Evolutionary conservation across 1,140 invertebrate genomes (phyloP).

Genomic region (Panagrolaimus sp.): DNA sequence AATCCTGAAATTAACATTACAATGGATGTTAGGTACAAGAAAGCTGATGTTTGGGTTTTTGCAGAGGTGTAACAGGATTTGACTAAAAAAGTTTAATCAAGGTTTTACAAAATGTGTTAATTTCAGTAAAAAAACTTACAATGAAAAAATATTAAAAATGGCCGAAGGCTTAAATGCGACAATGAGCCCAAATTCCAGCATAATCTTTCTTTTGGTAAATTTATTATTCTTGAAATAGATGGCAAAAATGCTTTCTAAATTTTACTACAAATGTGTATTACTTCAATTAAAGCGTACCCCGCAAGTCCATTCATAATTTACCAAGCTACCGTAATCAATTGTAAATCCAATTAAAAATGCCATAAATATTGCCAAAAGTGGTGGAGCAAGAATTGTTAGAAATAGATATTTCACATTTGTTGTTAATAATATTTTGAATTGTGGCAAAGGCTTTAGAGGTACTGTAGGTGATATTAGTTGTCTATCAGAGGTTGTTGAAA

Average conservation of each 20-base stretch:
- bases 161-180: slow-evolving; percentile 21
- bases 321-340: slow-evolving; percentile 22
- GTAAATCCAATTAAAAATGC: slow-evolving; percentile 30
- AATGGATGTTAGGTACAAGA: neutral
- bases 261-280: no score
- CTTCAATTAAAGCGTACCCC: slow-evolving; percentile 21
- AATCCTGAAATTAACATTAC: slow-evolving; percentile 18
- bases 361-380: slow-evolving; percentile 18
- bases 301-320: slow-evolving; percentile 38
- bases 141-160: slow-evolving; percentile 18
- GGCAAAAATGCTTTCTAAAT: slow-evolving; percentile 29
- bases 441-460: no score
- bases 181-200: slow-evolving; percentile 30
- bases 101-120: no score
- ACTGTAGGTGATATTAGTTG: no score
- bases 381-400: slow-evolving; percentile 23
- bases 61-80: neutral
- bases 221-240: slow-evolving; percentile 37
- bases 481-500: no score
- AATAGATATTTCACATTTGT: neutral
- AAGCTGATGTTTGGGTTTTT: neutral
- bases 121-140: slow-evolving; percentile 17
- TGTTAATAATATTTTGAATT: no score
- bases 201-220: slow-evolving; percentile 34
- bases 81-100: no score